Evolutionary conservation across 2,888 invertebrate species (phyloP).

Genomic region (Galeopsomyia nigrocyanea): DNA sequence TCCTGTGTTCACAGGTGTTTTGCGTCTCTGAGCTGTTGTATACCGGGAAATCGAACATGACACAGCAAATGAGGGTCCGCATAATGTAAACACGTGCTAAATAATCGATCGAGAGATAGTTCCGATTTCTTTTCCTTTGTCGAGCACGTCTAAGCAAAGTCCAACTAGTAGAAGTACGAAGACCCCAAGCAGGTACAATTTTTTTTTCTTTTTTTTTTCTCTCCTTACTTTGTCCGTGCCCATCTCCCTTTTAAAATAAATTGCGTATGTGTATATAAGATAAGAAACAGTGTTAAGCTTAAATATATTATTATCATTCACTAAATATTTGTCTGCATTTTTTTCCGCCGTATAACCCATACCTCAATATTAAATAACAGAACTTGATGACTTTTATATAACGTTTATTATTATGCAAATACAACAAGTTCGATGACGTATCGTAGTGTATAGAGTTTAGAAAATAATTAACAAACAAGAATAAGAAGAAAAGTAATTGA

Average conservation of each 20-base stretch:
- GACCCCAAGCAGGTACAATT: slow-evolving; percentile 33
- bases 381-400: slow-evolving; percentile 20
- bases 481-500: no score
- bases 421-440: slow-evolving; percentile 34
- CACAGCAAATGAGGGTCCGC: slow-evolving; percentile 10
- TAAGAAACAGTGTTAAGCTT: slow-evolving; percentile 63
- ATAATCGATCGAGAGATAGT: slow-evolving; percentile 18
- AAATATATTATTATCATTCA: slow-evolving; percentile 65
- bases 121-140: slow-evolving; percentile 31
- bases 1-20: slow-evolving; percentile 25
- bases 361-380: not conserved
- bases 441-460: slow-evolving; percentile 15
- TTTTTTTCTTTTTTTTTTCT: slow-evolving; percentile 35
- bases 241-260: slow-evolving; percentile 54
- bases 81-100: slow-evolving; percentile 27
- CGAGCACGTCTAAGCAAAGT: slow-evolving; percentile 23
- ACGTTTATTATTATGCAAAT: slow-evolving; percentile 45
- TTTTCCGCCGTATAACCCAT: not conserved
- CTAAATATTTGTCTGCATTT: slow-evolving; percentile 45
- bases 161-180: not conserved
- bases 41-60: slow-evolving; percentile 9
- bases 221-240: slow-evolving; percentile 37
- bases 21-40: slow-evolving; percentile 26
- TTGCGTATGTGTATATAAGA: slow-evolving; percentile 66
- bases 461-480: slow-evolving; percentile 36